Conservation (phyloP, 2,888 invertebrate genomes). For the Latrodectus hesperus region DNA sequence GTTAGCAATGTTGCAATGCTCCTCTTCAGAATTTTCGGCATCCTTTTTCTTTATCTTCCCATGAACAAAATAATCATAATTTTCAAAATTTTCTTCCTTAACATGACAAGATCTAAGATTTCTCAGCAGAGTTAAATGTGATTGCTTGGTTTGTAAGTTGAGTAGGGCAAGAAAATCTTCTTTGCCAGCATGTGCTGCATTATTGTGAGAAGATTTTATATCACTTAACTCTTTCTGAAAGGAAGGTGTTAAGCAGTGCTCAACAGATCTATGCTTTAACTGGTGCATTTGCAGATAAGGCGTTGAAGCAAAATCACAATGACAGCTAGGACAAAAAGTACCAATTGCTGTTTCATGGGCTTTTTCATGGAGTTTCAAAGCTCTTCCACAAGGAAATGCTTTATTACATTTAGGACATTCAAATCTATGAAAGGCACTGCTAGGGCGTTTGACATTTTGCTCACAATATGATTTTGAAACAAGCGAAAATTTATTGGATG, state of each 20-base stretch:
- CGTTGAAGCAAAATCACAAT: conserved; percentile 81
- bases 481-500: conserved; percentile 85
- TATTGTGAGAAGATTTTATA: background rate
- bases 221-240: background rate
- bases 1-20: background rate
- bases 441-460: conserved; percentile 76
- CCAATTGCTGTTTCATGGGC: conserved; percentile 72
- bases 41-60: conserved; percentile 65
- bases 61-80: conserved; percentile 71
- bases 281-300: conserved; percentile 72
- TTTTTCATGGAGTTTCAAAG: conserved; percentile 73
- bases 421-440: conserved; percentile 73
- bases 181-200: conserved; percentile 38
- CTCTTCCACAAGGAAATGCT: conserved; percentile 75
- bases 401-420: conserved; percentile 74
- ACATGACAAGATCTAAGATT: conserved; percentile 37
- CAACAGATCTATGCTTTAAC: conserved; percentile 67
- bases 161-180: conserved; percentile 88
- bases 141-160: conserved; percentile 75
- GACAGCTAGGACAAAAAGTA: conserved; percentile 74
- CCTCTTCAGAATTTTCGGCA: conserved; percentile 74
- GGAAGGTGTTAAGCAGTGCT: conserved; percentile 40
- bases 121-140: conserved; percentile 32
- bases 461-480: conserved; percentile 85
- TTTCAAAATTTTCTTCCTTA: conserved; percentile 71